Base-by-base conservation (phyloP, 64 coral and sea anemone species). In the Catalaphyllia jardinei region DNA sequence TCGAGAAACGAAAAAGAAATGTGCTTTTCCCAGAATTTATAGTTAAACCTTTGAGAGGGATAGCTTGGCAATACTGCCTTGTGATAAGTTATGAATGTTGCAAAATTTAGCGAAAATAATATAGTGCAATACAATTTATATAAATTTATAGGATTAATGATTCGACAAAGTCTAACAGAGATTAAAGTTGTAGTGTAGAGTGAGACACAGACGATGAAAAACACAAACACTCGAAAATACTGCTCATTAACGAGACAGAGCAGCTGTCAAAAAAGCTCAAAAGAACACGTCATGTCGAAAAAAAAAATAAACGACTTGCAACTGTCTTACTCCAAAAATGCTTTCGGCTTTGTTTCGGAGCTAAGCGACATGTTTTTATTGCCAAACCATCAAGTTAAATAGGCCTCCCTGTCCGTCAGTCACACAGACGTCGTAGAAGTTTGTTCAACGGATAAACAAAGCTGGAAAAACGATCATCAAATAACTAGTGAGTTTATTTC, bases 241-340 rank as follows among this genome's bases (percentile, higher is more conserved):
- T 10, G n/a, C n/a, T 69, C 65, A 11, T 69, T 69, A 27, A 25
- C 22, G n/a, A 24, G 65, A 25, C 20, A 57, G 15, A n/a, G 10
- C 65, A 69, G 65, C 65, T 69, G 65, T 69, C 65, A 69, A 69
- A 69, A 69, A 24, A 28, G n/a, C 65, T 69, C 65, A 69, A 69
- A 69, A 69, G 65, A 69, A 69, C 65, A 69, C 65, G 22, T 69
- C 65, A 25, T 22, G 65, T 6, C 8, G 25, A 28, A 27, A 69
- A 27, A 69, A 69, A 29, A 20, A 69, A 69, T 22, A 69, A 69
- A 69, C 65, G 29, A 69, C 9, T 57, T 57, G 15, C 54, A 57
- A 16, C 65, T 27, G 10, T 20, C 65, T n/a, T 25, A 28, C 4
- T n/a, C 22, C 22, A 69, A 27, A 24, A 69, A 69, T 69, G 25